Percentiles rank a stretch among this genome's conserved stretches.
Evolutionary conservation across 2,113 vertebrate species (phyloP).

Genomic region (Neogobius melanostomus): DNA sequence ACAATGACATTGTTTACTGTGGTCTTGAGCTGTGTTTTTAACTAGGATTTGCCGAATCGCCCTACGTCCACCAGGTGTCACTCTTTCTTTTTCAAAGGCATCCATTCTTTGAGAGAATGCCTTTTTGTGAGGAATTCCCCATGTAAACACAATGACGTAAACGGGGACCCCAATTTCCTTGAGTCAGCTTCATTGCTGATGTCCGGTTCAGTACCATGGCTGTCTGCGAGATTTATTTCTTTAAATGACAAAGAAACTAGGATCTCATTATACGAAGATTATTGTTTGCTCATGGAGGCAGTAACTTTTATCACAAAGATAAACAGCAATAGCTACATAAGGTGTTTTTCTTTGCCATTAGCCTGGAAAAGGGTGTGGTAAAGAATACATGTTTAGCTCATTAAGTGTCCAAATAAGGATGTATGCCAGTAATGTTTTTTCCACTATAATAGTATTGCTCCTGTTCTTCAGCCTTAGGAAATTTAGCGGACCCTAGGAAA

Average conservation of each 20-base stretch:
- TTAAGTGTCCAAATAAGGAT: slow-evolving; percentile 62
- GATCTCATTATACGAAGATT: no score
- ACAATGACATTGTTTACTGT: no score
- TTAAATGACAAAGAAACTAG: no score
- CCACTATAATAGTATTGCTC: slow-evolving; percentile 60
- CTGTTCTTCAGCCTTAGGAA: slow-evolving; percentile 59
- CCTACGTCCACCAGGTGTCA: slow-evolving; percentile 61
- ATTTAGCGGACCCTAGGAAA: slow-evolving; percentile 73
- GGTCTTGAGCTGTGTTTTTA: no score
- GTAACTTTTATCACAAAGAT: not conserved
- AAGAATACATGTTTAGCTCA: slow-evolving; percentile 15
- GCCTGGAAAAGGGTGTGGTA: slow-evolving; percentile 26
- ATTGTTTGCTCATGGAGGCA: no score
- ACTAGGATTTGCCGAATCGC: not conserved
- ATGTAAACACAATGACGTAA: slow-evolving; percentile 64
- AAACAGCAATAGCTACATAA: not conserved
- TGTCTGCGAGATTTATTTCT: no score
- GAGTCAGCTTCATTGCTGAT: slow-evolving; percentile 45
- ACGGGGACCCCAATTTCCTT: slow-evolving; percentile 60
- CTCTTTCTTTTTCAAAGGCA: not conserved
- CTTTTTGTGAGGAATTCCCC: slow-evolving; percentile 68
- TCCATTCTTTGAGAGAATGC: slow-evolving; percentile 1
- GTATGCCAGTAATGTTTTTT: slow-evolving; percentile 48
- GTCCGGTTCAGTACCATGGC: not conserved
- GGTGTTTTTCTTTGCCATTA: not conserved